Percentiles rank a stretch among this genome's conserved stretches.
Conservation (phyloP, 2,797 vertebrate genomes). For the Sitta carolinensis region DNA sequence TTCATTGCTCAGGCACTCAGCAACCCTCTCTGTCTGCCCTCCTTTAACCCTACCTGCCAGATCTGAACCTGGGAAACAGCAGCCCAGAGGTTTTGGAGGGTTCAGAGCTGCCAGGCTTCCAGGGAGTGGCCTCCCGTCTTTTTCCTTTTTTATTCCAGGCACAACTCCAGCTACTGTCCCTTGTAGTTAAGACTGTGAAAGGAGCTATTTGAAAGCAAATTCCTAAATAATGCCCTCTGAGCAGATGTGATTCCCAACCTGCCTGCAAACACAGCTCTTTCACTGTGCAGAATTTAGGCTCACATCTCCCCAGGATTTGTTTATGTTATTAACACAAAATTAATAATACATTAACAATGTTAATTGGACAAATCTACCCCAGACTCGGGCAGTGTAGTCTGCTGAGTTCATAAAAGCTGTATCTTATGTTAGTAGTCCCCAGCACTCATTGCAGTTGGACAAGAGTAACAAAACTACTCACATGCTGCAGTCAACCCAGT, state of each 20-base stretch:
- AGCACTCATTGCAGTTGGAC: background rate
- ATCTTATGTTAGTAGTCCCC: background rate
- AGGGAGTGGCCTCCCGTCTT: background rate
- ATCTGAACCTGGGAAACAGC: background rate
- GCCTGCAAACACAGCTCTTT: slow-evolving; percentile 27
- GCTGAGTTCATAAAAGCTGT: background rate
- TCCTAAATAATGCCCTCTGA: slow-evolving; percentile 56
- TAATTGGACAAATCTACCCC: background rate
- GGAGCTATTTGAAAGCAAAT: slow-evolving; percentile 47
- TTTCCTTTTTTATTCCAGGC: slow-evolving; percentile 50
- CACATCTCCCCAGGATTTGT: background rate
- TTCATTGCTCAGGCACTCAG: background rate
- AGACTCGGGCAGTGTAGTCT: background rate
- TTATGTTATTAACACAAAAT: background rate
- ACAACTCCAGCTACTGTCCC: slow-evolving; percentile 50
- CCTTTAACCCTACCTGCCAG: background rate
- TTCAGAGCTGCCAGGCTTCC: background rate
- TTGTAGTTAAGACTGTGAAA: slow-evolving; percentile 47
- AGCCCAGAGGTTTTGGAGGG: background rate
- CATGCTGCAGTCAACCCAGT: background rate
- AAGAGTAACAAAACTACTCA: background rate
- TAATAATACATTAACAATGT: slow-evolving; percentile 18
- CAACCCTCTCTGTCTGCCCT: background rate
- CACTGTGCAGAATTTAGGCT: background rate
- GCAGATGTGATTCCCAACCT: slow-evolving; percentile 28